Evolutionary conservation across 1,140 invertebrate genomes (phyloP).

Genomic region (Drosophila eugracilis): DNA sequence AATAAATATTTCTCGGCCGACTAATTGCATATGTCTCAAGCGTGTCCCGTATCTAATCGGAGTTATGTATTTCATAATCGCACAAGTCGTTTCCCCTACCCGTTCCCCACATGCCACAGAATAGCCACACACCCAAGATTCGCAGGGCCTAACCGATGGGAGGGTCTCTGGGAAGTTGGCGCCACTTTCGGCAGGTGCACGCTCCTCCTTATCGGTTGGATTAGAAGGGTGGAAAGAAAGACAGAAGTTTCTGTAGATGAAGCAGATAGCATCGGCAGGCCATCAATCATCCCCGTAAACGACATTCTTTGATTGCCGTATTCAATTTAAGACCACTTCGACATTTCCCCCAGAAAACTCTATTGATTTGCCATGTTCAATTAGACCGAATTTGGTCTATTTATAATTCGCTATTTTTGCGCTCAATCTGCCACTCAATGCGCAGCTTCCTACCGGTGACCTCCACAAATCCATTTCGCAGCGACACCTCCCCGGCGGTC

Average conservation of each 20-base stretch:
- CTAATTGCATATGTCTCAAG: conserved; percentile 29
- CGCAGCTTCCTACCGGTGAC: conserved; percentile 30
- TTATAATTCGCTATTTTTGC: conserved; percentile 32
- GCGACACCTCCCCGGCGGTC: conserved; percentile 18
- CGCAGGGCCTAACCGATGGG: conserved; percentile 35
- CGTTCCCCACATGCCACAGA: neutral
- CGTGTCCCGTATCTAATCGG: conserved; percentile 65
- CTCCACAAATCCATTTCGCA: conserved; percentile 47
- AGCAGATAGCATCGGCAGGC: neutral
- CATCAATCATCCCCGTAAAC: conserved; percentile 20
- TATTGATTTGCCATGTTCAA: conserved; percentile 37
- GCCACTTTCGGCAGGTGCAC: conserved; percentile 24
- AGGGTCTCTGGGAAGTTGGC: conserved; percentile 7
- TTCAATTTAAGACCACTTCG: conserved; percentile 32
- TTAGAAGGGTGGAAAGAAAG: neutral
- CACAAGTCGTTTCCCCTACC: conserved; percentile 7
- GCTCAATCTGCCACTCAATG: conserved; percentile 37
- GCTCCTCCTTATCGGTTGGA: conserved; percentile 10
- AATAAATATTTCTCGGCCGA: conserved; percentile 15
- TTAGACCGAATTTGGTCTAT: conserved; percentile 40
- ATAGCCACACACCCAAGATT: conserved; percentile 18
- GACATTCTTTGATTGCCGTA: conserved; percentile 19
- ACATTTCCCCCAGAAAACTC: neutral
- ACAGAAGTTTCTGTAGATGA: conserved; percentile 5
- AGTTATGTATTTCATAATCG: conserved; percentile 58